phyloP scores from a whole-genome alignment of 2,113 vertebrate genomes.

The Irena cyanogastra region DNA sequence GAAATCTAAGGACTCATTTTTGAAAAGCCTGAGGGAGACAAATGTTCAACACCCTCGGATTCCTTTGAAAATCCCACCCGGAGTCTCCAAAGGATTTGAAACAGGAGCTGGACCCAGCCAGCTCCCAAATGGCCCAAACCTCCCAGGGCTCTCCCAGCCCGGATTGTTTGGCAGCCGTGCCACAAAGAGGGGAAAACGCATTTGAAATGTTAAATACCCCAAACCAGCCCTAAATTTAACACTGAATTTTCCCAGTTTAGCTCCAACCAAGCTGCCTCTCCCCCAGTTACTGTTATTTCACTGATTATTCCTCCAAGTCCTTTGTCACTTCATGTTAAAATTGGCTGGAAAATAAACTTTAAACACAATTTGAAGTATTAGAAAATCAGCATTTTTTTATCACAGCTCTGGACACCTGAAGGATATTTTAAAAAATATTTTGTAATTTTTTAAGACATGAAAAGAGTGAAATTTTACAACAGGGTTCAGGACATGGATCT shows the following conservation, averaged over 20 bases:
- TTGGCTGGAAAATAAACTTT: background rate
- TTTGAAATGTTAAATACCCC: background rate
- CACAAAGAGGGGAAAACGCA: background rate
- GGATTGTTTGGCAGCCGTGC: background rate
- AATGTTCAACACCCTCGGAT: background rate
- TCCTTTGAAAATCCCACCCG: slow-evolving; percentile 22
- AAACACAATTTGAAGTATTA: background rate
- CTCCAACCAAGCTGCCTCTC: background rate
- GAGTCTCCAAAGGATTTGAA: background rate
- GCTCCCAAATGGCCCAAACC: background rate
- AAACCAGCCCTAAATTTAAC: background rate
- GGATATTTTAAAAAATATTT: background rate
- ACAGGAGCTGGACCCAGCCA: background rate
- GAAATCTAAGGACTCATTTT: background rate
- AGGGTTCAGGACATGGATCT: fast-evolving
- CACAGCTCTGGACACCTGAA: background rate
- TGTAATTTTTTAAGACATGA: background rate
- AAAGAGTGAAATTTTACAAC: background rate
- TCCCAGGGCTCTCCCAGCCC: background rate
- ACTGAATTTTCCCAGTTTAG: background rate
- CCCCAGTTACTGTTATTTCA: background rate
- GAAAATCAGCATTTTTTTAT: background rate
- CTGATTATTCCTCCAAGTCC: background rate
- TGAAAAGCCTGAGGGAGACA: background rate
- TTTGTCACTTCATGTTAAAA: background rate